Base-by-base conservation (phyloP, 2,888 invertebrate species). In the Neoascia interrupta region DNA sequence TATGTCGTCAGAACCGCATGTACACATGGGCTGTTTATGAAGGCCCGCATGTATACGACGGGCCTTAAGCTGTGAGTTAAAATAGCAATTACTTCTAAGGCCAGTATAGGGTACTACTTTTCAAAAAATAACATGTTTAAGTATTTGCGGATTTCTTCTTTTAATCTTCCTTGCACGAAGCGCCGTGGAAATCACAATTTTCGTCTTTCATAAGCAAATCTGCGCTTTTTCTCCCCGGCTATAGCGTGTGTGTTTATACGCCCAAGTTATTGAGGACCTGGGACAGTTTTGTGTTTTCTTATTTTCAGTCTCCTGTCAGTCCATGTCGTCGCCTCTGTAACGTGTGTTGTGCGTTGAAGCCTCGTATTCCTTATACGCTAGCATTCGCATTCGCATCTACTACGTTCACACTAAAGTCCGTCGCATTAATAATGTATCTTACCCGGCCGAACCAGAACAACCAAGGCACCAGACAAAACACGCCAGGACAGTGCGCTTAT, bases 181-280 rank as follows among this genome's bases (percentile, higher is more conserved):
- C n/a, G n/a, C n/a, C n/a, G n/a, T n/a, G n/a, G n/a, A n/a, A n/a
- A 58, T 69, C 58, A 58, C 51, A 75, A 58, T 58, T 64, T 63
- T 70, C 64, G 63, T 47, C 19, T 53, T 53, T 64, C 45, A 70
- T 64, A 56, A 64, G 69, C 69, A 76, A 76, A 76, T 76, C 64
- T 76, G 69, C 58, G 64, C 58, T 64, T 64, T 70, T 70, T 51
- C 58, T 76, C 70, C 70, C 23, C 19, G n/a, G n/a, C 23, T 16
- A 70, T 70, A 53, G 69, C 75, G 69, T 76, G 75, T 73, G 64
- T 43, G 56, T 75, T 70, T 45, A 31, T 31, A 76, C 69, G 70
- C 75, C 63, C 63, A 58, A 53, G 58, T 70, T 61, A 53, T 61
- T 68, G 34, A 61, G n/a, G n/a, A n/a, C n/a, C n/a, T n/a, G n/a